Base-by-base conservation (phyloP, 2,113 vertebrate species). In the Chrysochloris asiatica region DNA sequence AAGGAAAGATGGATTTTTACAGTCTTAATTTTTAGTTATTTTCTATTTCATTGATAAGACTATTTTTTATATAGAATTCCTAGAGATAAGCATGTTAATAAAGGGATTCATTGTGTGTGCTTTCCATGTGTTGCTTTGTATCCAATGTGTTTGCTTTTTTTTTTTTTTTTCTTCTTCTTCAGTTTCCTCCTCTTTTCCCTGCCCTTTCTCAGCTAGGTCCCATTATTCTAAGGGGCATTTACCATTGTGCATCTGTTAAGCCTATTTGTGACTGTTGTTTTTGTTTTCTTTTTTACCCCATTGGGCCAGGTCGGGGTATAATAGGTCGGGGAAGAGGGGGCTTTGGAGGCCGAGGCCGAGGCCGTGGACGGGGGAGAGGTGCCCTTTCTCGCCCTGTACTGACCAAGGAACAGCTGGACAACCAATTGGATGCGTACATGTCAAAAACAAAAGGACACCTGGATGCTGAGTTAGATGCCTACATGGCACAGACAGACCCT, bases 361-460 rank as follows among this genome's bases (percentile, higher is more conserved):
- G 99, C 1, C 78, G 98, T 21, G 98, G 98, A 14, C 96, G 99
- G 16, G 99, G 99, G 36, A 96, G 99, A 97, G 98, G 98, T 19
- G 92, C 97, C 0, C 96, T 96, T n/a, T 86, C 98, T 0, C 98
- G 98, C 0, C 98, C 99, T 0, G 90, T 93, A 0, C 96, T 99
- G 59, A 99, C 99, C 93, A 98, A 99, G 28, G 99, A 99, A 91
- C 99, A 99, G 96, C 98, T 99, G 93, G 99, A 99, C 97, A 99
- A 99, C 98, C 99, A 99, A 77, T 95, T 99, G 76, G 99, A 99
- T 3, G 99, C 99, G 0, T 99, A 99, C 97, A 99, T 99, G 99
- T 99, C 99, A 3, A 99, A 99, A 95, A 99, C 99, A 6, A 99
- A 99, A 96, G 99, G 99, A 84, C 99, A 99, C 95, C 97, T 99